Conservation (phyloP, 1,140 invertebrate species). For the Mylabris phalerata region DNA sequence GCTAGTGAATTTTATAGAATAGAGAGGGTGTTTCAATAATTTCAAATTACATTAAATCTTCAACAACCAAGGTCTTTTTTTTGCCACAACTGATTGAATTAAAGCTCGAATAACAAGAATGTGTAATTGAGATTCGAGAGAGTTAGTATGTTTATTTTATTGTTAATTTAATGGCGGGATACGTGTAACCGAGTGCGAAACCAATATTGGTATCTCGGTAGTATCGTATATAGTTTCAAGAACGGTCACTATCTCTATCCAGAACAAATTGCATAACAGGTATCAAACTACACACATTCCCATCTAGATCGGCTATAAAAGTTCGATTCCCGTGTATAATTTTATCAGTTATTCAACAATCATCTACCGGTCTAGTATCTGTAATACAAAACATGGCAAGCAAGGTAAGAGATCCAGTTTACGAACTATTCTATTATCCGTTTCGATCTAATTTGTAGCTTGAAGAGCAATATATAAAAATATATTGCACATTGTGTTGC, state of each 20-base stretch:
- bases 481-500: neutral
- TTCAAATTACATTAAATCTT: too few relatives aligned
- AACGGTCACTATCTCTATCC: constrained; percentile 13
- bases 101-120: too few relatives aligned
- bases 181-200: constrained; percentile 10
- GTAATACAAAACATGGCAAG: constrained; percentile 1
- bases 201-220: constrained; percentile 8
- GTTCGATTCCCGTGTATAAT: constrained; percentile 4
- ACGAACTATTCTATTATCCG: neutral
- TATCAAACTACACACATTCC: constrained; percentile 10
- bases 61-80: too few relatives aligned
- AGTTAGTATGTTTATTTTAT: too few relatives aligned
- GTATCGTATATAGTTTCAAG: constrained; percentile 14
- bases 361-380: neutral
- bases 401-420: constrained; percentile 7
- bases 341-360: constrained; percentile 14
- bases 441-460: neutral
- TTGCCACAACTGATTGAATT: too few relatives aligned
- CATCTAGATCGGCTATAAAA: constrained; percentile 8
- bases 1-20: too few relatives aligned
- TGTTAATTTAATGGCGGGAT: neutral
- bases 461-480: constrained; percentile 1
- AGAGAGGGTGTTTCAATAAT: too few relatives aligned
- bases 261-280: constrained; percentile 10
- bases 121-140: too few relatives aligned